Conservation (phyloP, 2,888 invertebrate genomes). For the Ormyrus thymus region DNA sequence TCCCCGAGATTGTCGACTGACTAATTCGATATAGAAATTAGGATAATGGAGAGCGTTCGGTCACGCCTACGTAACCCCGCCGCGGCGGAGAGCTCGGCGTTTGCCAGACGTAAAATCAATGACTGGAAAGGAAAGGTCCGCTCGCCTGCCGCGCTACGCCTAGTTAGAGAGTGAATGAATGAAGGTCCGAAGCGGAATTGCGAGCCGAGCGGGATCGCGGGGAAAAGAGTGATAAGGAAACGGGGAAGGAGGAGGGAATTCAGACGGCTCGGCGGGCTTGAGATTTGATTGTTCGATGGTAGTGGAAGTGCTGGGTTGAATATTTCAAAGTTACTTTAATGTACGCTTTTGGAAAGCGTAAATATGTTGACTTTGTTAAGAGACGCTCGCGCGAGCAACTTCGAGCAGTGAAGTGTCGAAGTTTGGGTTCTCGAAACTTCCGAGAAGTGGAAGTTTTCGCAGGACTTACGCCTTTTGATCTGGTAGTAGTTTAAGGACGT, state of each 20-base stretch:
- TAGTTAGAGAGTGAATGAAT: constrained; percentile 32
- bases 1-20: background rate
- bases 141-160: background rate
- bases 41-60: constrained; percentile 50
- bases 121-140: constrained; percentile 42
- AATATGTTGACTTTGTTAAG: too few relatives aligned
- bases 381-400: too few relatives aligned
- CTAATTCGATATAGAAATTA: constrained; percentile 53
- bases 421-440: too few relatives aligned
- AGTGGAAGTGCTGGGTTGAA: too few relatives aligned
- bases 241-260: constrained; percentile 31
- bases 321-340: too few relatives aligned
- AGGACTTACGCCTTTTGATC: too few relatives aligned
- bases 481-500: too few relatives aligned
- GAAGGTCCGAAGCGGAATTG: constrained; percentile 12
- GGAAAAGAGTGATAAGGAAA: constrained; percentile 12
- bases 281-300: too few relatives aligned
- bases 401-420: too few relatives aligned
- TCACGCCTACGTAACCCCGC: constrained; percentile 42
- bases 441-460: too few relatives aligned
- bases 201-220: background rate
- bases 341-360: too few relatives aligned
- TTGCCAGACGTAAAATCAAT: constrained; percentile 52
- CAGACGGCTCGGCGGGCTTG: background rate
- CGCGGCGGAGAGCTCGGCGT: background rate